phyloP scores from a whole-genome alignment of 1,140 invertebrate species.

The Sinonovacula constricta region DNA sequence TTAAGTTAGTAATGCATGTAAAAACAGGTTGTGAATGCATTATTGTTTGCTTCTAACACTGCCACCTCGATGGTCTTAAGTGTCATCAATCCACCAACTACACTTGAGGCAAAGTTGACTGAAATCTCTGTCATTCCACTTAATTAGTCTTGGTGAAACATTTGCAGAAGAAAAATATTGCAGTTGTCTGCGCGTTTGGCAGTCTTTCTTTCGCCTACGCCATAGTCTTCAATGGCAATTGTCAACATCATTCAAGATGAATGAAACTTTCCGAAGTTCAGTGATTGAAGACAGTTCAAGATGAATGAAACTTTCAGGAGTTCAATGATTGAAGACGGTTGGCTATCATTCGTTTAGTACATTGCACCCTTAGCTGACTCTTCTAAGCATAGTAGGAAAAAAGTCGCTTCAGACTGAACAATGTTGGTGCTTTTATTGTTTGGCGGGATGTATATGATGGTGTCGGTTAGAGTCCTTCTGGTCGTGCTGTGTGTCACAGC shows the following conservation, averaged over 20 bases:
- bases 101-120: neutral
- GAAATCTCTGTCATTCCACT: neutral
- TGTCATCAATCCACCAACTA: neutral
- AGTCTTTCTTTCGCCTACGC: neutral
- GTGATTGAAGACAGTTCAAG: too few species aligned
- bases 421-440: neutral
- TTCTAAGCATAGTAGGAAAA: neutral
- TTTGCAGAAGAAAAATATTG: too few species aligned
- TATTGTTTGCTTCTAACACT: slow-evolving; percentile 31
- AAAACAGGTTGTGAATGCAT: slow-evolving; percentile 8
- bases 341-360: too few species aligned
- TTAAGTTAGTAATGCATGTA: slow-evolving; percentile 2
- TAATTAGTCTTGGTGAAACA: too few species aligned
- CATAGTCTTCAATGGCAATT: neutral
- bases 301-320: too few species aligned
- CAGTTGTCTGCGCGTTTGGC: too few species aligned
- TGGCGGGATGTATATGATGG: neutral
- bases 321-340: too few species aligned
- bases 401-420: neutral
- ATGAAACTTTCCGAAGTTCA: neutral
- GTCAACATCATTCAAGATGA: neutral
- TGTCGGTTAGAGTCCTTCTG: neutral
- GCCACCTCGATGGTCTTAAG: neutral
- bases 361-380: neutral
- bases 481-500: neutral